Conservation (phyloP, 2,888 invertebrate genomes). For the Dromius quadrimaculatus region DNA sequence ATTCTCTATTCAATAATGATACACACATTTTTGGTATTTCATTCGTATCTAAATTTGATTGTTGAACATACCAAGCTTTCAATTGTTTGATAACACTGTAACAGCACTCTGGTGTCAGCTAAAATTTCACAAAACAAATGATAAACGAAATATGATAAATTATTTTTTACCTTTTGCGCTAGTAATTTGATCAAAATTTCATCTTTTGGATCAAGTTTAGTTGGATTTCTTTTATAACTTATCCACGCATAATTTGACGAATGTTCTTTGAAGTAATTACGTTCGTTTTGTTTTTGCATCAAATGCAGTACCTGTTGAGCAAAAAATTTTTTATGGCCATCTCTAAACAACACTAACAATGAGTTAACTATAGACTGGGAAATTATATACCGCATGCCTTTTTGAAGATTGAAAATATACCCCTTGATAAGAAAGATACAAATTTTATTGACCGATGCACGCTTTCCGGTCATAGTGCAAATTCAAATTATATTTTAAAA, state of each 20-base stretch:
- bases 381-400: too few relatives aligned
- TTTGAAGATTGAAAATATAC: too few relatives aligned
- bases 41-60: constrained; percentile 58
- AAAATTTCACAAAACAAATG: constrained; percentile 39
- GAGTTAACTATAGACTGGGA: too few relatives aligned
- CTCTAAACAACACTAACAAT: too few relatives aligned
- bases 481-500: too few relatives aligned
- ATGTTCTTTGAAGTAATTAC: constrained; percentile 18
- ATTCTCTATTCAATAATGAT: constrained; percentile 56
- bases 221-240: constrained; percentile 29
- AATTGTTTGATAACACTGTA: constrained; percentile 60
- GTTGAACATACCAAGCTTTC: constrained; percentile 59
- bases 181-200: constrained; percentile 17
- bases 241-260: constrained; percentile 43
- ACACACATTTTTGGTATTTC: constrained; percentile 61
- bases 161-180: constrained; percentile 36
- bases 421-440: too few relatives aligned
- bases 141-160: background rate
- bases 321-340: background rate
- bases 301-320: constrained; percentile 28
- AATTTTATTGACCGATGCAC: too few relatives aligned
- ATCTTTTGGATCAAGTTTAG: constrained; percentile 15
- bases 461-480: too few relatives aligned
- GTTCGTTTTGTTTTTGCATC: constrained; percentile 40
- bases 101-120: constrained; percentile 61